phyloP scores from a whole-genome alignment of 2,797 vertebrate genomes.

The Coluber constrictor region DNA sequence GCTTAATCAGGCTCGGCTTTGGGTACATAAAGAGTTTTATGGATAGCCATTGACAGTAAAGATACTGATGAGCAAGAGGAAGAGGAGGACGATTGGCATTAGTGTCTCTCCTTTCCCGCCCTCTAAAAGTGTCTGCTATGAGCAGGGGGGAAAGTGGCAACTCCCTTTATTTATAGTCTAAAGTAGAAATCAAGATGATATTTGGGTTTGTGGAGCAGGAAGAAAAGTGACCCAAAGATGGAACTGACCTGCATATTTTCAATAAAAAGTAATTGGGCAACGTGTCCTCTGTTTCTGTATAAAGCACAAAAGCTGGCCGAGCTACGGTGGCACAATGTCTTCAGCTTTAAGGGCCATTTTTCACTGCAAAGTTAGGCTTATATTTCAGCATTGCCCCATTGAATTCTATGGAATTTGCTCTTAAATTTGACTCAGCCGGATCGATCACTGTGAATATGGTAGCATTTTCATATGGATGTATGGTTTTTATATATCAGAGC shows the following conservation, averaged over 20 bases:
- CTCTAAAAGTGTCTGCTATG: not conserved
- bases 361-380: not conserved
- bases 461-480: not conserved
- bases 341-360: not conserved
- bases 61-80: not conserved
- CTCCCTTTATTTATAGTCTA: not conserved
- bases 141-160: accelerated
- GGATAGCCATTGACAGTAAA: not conserved
- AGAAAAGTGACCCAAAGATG: too few relatives aligned
- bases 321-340: not conserved
- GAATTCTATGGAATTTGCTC: not conserved
- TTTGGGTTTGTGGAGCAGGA: not conserved
- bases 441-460: not conserved
- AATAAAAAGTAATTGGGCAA: too few relatives aligned
- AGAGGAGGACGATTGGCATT: not conserved
- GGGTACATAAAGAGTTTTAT: not conserved
- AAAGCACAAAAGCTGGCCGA: too few relatives aligned
- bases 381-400: not conserved
- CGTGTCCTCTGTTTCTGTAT: not conserved
- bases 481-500: not conserved
- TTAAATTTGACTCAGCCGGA: not conserved
- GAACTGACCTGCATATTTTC: not conserved
- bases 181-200: not conserved
- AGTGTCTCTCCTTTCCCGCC: not conserved
- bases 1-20: not conserved